Evolutionary conservation across 2,797 vertebrate species (phyloP).

Genomic region (Catamblyrhynchus diadema): DNA sequence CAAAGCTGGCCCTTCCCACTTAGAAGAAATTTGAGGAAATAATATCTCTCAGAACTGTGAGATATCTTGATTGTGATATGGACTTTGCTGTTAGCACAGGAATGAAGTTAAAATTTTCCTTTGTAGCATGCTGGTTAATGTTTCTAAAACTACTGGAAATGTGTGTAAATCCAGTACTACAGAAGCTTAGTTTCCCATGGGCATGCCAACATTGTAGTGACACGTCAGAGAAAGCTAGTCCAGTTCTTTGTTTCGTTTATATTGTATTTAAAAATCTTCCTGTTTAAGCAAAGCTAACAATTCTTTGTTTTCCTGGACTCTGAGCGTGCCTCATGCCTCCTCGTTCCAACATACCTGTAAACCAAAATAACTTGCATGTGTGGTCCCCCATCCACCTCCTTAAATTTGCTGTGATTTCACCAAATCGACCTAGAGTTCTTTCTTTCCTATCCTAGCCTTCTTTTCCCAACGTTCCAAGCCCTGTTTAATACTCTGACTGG

Average conservation of each 20-base stretch:
- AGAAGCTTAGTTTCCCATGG: not conserved
- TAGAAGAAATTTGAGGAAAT: not conserved
- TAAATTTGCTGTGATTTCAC: not conserved
- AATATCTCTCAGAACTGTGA: not conserved
- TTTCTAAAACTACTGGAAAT: not conserved
- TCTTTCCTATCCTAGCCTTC: not conserved
- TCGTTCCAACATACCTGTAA: not conserved
- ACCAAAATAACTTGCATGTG: not conserved
- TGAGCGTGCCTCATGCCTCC: too few species aligned
- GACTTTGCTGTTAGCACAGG: not conserved
- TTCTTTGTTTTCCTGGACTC: not conserved
- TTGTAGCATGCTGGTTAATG: not conserved
- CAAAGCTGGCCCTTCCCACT: not conserved
- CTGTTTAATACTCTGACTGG: not conserved
- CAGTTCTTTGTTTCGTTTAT: not conserved
- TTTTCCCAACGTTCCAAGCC: not conserved
- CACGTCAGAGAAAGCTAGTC: not conserved
- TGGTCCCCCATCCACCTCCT: too few species aligned
- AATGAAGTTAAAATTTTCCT: not conserved
- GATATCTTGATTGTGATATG: not conserved
- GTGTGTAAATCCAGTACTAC: not conserved
- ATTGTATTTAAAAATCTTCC: not conserved
- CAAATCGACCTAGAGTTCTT: not conserved
- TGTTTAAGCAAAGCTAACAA: not conserved
- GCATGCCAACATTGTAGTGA: not conserved